Base-by-base conservation (phyloP, 2,113 vertebrate genomes). In the Danio rerio region DNA sequence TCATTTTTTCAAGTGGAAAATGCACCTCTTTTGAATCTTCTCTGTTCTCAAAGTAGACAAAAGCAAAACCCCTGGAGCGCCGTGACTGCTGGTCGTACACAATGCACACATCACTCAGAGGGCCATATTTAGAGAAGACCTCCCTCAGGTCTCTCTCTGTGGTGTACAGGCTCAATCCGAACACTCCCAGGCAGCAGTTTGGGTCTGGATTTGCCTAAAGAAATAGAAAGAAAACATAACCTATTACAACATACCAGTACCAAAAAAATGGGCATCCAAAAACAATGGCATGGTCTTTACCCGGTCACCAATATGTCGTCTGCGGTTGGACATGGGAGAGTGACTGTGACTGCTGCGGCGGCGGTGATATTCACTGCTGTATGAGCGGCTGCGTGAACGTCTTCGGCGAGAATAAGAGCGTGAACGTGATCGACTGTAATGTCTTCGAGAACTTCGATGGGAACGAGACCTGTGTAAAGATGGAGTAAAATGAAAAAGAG, bases 11-110 rank as follows among this genome's bases (percentile, higher is more conserved):
- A 70, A 10, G 11, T 11, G 18, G 13, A 78, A 3, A 43, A 71
- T 47, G 82, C 88, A 98, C 97, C 90, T 98, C 96, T 89, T 96
- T 96, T 50, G 98, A 95, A 86, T 99, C 97, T 50, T 95, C 94
- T 4, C 93, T 95, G 16, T 96, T 98, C 88, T 98, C 96, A 0
- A 98, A 99, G 92, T 99, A 99, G 49, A 99, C 96, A 72, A 99
- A 99, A 0, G 97, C 95, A 81, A 99, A 99, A 75, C 97, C 98
- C 66, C 97, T 95, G 40, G 97, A 99, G 43, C 97, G 96, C 9
- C 96, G 94, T 0, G 97, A 99, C 84, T 98, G 97, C 90, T 98
- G 97, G 85, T 99, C 97, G 10, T 97, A 98, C 55, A 99, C 97
- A 7, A 99, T 98, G 84, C 91, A 94, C 72, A 99, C 97, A 16